Evolutionary conservation across 2,113 vertebrate genomes (phyloP), one percentile per base, ranked within the genome.

Genomic region (Gallinago paraguaiae): DNA sequence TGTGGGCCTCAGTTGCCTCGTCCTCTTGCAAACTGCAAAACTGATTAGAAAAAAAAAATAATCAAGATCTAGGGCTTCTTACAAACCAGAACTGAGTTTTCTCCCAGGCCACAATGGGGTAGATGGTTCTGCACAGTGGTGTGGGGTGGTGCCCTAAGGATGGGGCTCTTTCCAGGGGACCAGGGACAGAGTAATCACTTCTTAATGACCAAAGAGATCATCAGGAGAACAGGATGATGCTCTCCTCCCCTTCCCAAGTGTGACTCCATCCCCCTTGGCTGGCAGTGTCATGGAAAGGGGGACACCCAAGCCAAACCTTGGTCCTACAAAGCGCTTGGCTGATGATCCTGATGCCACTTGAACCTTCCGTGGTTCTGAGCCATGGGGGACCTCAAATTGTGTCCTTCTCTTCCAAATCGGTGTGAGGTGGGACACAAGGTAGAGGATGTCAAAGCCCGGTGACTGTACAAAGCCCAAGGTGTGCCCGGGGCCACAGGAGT

Each of bases 231-330:
- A 37, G 23, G 7, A 63, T 5, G 24, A 28, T 51, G 22, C 31
- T 84, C 16, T 46, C 10, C 6, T 72, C 10, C 39, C 12, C 11
- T 81, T 67, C 10, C 46, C 30, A 64, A 57, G 10, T 6, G n/a
- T 54, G 28, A 45, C 6, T 85, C 18, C 17, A 43, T 54, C 4
- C 13, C 15, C 5, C 4, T 69, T 77, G 22, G 14, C 24, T 43
- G 8, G 5, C 2, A 4, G 14, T 70, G 10, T 33, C 0, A 0
- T 6, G 14, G 37, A 67, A 15, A 2, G 35, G 27, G 37, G 11
- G 56, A 78, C 30, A 39, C 15, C 41, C 41, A 43, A 20, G 10
- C 10, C 4, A 31, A 39, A 81, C 13, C 19, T 57, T 30, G 69
- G 17, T 78, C 31, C 35, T 54, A 37, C n/a, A 63, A 68, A 86